These are phyloP conservation scores for Drosophila silvestris DNA, from an alignment of 2,888 invertebrate genomes.

Conservation along the genomic window DNA sequence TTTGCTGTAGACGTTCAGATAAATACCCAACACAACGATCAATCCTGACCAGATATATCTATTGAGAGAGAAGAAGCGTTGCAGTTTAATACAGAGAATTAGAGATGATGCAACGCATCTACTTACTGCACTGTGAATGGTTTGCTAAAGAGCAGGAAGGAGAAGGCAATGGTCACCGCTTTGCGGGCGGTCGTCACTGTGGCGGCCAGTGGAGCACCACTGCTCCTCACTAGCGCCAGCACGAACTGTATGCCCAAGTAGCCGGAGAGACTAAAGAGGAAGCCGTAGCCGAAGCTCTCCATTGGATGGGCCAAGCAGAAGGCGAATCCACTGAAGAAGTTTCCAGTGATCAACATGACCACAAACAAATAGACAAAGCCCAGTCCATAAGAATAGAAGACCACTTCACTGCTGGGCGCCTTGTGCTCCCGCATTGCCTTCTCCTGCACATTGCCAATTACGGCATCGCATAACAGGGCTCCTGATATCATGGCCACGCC, in stretches of 20 bases:
- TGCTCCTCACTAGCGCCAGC: constrained; percentile 93
- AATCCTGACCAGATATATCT: constrained; percentile 96
- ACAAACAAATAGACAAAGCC: constrained; percentile 93
- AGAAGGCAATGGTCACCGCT: constrained; percentile 95
- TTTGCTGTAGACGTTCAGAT: constrained; percentile 96
- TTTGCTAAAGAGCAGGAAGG: constrained; percentile 97
- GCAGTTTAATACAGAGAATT: background rate
- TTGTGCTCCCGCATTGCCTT: constrained; percentile 94
- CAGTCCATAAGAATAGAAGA: constrained; percentile 95
- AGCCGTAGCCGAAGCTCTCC: constrained; percentile 93
- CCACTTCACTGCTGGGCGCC: constrained; percentile 95
- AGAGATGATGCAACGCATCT: background rate
- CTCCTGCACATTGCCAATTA: constrained; percentile 98
- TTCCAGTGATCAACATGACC: constrained; percentile 90
- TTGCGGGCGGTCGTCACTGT: constrained; percentile 96
- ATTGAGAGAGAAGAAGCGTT: constrained; percentile 45
- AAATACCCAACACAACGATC: constrained; percentile 95
- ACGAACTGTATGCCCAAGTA: constrained; percentile 98
- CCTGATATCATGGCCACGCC: constrained; percentile 92
- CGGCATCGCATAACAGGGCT: constrained; percentile 96
- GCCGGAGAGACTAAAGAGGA: constrained; percentile 94
- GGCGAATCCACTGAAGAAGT: constrained; percentile 90
- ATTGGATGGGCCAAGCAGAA: constrained; percentile 91
- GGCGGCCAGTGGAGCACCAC: constrained; percentile 96
- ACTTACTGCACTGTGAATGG: constrained; percentile 96